phyloP scores from a whole-genome alignment of 2,888 invertebrate genomes.

The Elaeidobius kamerunicus region DNA sequence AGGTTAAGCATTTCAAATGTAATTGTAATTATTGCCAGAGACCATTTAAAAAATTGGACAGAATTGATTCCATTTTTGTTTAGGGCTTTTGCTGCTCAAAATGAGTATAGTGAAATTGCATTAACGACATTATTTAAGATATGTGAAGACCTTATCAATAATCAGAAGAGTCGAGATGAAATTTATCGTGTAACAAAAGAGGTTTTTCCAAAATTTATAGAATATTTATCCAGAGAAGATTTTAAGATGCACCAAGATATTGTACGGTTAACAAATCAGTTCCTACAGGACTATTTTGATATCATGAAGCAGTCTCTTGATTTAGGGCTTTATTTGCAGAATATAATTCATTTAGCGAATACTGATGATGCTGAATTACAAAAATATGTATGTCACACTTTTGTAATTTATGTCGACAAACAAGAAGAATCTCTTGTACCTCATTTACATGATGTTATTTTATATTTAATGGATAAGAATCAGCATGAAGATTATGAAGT shows the following conservation, averaged over 20 bases:
- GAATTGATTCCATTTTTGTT: constrained; percentile 88
- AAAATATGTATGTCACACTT: constrained; percentile 95
- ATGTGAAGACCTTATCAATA: constrained; percentile 82
- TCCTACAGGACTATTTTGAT: constrained; percentile 45
- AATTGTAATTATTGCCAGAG: constrained; percentile 95
- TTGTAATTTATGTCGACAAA: constrained; percentile 89
- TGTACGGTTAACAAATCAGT: constrained; percentile 45
- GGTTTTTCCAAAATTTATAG: constrained; percentile 43
- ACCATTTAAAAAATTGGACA: constrained; percentile 86
- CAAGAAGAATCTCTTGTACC: constrained; percentile 90
- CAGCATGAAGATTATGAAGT: constrained; percentile 90
- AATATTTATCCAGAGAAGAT: constrained; percentile 39
- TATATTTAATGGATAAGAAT: constrained; percentile 94
- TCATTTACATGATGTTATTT: constrained; percentile 95
- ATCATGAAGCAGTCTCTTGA: constrained; percentile 45
- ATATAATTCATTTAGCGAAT: constrained; percentile 87
- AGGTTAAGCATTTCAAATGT: constrained; percentile 96
- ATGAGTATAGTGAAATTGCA: constrained; percentile 94
- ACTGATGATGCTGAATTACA: constrained; percentile 95
- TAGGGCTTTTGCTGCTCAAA: constrained; percentile 84
- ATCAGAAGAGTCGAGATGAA: constrained; percentile 41
- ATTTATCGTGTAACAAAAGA: constrained; percentile 41
- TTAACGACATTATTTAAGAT: constrained; percentile 97
- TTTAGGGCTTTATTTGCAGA: constrained; percentile 59
- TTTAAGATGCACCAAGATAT: constrained; percentile 41